These are phyloP conservation scores for Pangasianodon hypophthalmus DNA, from an alignment of 2,113 vertebrate genomes.

Conservation along the genomic window DNA sequence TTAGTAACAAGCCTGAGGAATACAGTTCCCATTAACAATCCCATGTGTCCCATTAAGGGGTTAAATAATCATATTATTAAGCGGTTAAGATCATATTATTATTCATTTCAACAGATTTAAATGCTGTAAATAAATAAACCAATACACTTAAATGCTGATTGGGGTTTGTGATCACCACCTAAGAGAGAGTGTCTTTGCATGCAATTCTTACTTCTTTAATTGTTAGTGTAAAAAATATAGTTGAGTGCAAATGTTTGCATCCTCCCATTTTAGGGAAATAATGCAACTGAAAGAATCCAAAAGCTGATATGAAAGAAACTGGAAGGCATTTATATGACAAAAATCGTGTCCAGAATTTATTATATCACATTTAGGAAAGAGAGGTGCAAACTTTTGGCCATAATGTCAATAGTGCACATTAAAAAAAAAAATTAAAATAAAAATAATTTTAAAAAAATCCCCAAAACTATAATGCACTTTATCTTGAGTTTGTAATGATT, in stretches of 20 bases:
- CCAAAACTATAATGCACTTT: background rate
- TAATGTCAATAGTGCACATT: background rate
- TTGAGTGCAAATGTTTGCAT: background rate
- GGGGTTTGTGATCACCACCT: background rate
- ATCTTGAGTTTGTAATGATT: background rate
- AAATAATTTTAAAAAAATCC: background rate
- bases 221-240: background rate
- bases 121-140: background rate
- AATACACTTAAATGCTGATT: background rate
- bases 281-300: background rate
- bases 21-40: no score
- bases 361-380: background rate
- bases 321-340: background rate
- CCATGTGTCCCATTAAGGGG: background rate
- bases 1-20: background rate
- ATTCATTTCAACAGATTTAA: background rate
- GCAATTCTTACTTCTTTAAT: background rate
- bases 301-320: background rate
- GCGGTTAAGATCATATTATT: background rate
- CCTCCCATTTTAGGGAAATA: background rate
- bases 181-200: background rate
- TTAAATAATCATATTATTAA: background rate
- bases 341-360: background rate
- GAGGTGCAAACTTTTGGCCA: background rate
- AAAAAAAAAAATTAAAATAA: background rate